These are phyloP conservation scores for Drosophila kikkawai DNA, from an alignment of 1,140 invertebrate species.

Conservation along the genomic window DNA sequence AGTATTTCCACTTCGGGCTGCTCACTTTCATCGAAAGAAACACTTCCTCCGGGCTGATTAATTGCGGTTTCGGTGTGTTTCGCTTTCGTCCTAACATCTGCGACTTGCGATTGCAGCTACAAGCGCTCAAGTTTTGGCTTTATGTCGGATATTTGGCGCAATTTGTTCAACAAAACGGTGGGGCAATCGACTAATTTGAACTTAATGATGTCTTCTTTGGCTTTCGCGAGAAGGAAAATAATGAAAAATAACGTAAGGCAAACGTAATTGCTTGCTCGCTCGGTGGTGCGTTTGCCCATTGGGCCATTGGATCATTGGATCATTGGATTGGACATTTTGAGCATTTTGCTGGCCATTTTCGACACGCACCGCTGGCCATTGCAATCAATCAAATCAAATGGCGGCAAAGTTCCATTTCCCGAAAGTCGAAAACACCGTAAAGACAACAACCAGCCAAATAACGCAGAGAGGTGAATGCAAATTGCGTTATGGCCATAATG, in stretches of 20 bases:
- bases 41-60: slow-evolving; percentile 52
- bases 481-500: slow-evolving; percentile 75
- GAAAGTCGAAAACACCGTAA: slow-evolving; percentile 35
- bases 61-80: slow-evolving; percentile 41
- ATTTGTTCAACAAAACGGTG: slow-evolving; percentile 73
- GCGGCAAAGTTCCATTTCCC: slow-evolving; percentile 64
- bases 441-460: slow-evolving; percentile 30
- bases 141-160: slow-evolving; percentile 49
- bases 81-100: slow-evolving; percentile 37
- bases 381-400: slow-evolving; percentile 62
- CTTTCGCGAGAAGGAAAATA: slow-evolving; percentile 68
- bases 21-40: slow-evolving; percentile 26
- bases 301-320: slow-evolving; percentile 39
- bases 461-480: slow-evolving; percentile 57
- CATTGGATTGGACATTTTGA: slow-evolving; percentile 40
- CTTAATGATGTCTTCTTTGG: slow-evolving; percentile 81
- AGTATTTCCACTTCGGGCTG: slow-evolving; percentile 18
- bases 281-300: slow-evolving; percentile 25
- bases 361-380: slow-evolving; percentile 71
- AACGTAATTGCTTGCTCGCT: slow-evolving; percentile 61
- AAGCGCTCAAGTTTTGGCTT: slow-evolving; percentile 20
- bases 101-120: slow-evolving; percentile 39
- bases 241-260: slow-evolving; percentile 29
- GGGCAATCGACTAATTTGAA: slow-evolving; percentile 74
- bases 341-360: slow-evolving; percentile 58